These are phyloP conservation scores for Plectrocnemia conspersa DNA, from an alignment of 1,140 invertebrate species.

Conservation along the genomic window DNA sequence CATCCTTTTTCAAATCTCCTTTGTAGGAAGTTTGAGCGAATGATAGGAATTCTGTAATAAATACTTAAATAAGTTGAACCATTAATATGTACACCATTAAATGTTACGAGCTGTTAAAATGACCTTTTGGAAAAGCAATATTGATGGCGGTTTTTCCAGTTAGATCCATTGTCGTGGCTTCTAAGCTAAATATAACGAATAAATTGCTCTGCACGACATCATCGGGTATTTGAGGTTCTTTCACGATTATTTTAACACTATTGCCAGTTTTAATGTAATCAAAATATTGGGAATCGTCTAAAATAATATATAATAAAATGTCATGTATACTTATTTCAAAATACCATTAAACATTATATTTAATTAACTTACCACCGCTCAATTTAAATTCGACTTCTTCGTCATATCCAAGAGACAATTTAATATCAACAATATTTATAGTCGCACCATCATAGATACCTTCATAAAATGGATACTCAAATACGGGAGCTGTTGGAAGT, in stretches of 20 bases:
- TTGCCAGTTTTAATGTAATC: not conserved
- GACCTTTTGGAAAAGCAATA: conserved; percentile 6
- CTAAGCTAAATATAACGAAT: conserved; percentile 3
- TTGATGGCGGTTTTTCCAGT: not conserved
- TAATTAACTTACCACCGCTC: conserved; percentile 9
- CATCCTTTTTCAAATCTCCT: too few species aligned
- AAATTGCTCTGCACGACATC: conserved; percentile 7
- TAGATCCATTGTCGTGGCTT: not conserved
- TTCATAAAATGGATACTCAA: conserved; percentile 15
- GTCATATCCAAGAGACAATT: conserved; percentile 1
- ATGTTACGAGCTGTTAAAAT: not conserved
- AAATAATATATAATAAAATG: conserved; percentile 6
- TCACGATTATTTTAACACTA: not conserved
- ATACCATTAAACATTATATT: not conserved
- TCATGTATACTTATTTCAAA: not conserved
- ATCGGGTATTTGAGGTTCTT: conserved; percentile 3
- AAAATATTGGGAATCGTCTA: conserved; percentile 13
- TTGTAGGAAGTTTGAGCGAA: too few species aligned
- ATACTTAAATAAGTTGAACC: not conserved
- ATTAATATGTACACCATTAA: not conserved
- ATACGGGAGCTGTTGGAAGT: conserved; percentile 17
- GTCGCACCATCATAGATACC: not conserved
- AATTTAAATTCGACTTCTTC: conserved; percentile 1
- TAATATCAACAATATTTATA: conserved; percentile 13
- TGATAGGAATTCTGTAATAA: not conserved